Evolutionary conservation across 1,140 invertebrate genomes (phyloP).

Genomic region (Lepidurus packardi): DNA sequence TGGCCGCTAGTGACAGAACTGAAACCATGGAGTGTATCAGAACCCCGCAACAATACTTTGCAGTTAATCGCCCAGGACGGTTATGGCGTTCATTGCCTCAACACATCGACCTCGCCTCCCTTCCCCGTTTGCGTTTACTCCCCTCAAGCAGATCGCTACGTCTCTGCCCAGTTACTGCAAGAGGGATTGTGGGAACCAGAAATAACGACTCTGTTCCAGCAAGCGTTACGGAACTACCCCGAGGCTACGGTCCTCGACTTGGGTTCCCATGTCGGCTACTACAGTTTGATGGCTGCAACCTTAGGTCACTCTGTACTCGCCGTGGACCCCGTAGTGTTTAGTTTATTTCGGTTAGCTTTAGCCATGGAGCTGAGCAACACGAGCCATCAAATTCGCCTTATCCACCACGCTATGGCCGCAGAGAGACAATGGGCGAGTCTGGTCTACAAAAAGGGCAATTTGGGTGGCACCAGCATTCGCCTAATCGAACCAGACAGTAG

Average conservation of each 20-base stretch:
- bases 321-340: constrained; percentile 41
- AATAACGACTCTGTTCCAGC: constrained; percentile 38
- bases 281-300: constrained; percentile 40
- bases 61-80: neutral
- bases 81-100: constrained; percentile 19
- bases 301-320: constrained; percentile 41
- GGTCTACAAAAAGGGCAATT: constrained; percentile 38
- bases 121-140: constrained; percentile 40
- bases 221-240: constrained; percentile 36
- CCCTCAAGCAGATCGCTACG: constrained; percentile 38
- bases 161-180: constrained; percentile 39
- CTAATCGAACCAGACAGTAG: constrained; percentile 30
- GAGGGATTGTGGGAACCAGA: constrained; percentile 42
- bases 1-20: neutral
- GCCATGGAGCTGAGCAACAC: constrained; percentile 38
- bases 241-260: constrained; percentile 40
- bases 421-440: constrained; percentile 37
- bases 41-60: neutral
- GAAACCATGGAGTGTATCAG: neutral
- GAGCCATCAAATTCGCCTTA: constrained; percentile 37
- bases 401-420: constrained; percentile 40
- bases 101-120: neutral
- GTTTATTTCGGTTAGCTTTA: constrained; percentile 38
- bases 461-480: constrained; percentile 40
- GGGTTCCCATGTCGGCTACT: constrained; percentile 43